phyloP scores from a whole-genome alignment of 2,797 vertebrate species.

The Lagorchestes hirsutus region DNA sequence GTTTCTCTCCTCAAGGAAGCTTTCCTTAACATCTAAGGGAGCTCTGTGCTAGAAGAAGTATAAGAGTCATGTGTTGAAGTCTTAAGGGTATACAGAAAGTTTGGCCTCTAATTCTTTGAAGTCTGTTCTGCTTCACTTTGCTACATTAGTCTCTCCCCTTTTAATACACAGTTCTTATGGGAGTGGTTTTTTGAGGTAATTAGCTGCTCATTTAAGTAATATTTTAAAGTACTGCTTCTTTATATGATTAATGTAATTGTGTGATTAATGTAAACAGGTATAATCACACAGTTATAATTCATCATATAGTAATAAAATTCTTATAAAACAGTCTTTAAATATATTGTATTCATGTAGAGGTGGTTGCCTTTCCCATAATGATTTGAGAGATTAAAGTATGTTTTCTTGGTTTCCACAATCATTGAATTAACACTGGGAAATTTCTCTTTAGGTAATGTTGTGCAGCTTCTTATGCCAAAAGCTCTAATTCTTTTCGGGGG shows the following conservation, averaged over 20 bases:
- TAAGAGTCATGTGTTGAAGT: background rate
- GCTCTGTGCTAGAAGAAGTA: constrained; percentile 1
- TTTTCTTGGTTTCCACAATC: constrained; percentile 55
- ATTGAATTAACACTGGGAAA: background rate
- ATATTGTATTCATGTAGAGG: constrained; percentile 16
- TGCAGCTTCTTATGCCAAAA: background rate
- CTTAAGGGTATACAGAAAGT: constrained; percentile 3
- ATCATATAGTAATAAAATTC: constrained; percentile 70
- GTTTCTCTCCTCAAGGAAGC: background rate
- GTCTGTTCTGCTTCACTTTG: constrained; percentile 50
- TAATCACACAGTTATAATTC: constrained; percentile 68
- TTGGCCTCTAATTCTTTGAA: constrained; percentile 48
- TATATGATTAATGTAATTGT: constrained; percentile 75
- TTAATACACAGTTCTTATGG: constrained; percentile 57
- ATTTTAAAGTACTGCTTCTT: constrained; percentile 64
- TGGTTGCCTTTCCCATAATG: constrained; percentile 45
- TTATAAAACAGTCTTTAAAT: constrained; percentile 65
- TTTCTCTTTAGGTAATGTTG: background rate
- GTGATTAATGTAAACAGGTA: constrained; percentile 79
- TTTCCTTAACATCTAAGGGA: background rate
- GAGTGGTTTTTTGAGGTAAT: constrained; percentile 74
- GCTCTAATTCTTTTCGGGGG: background rate
- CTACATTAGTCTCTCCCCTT: background rate
- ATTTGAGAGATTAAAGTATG: constrained; percentile 39
- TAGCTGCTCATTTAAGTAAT: constrained; percentile 67